These are phyloP conservation scores for Scaptodrosophila latifasciaeformis DNA, from an alignment of 2,888 invertebrate genomes.

Conservation along the genomic window DNA sequence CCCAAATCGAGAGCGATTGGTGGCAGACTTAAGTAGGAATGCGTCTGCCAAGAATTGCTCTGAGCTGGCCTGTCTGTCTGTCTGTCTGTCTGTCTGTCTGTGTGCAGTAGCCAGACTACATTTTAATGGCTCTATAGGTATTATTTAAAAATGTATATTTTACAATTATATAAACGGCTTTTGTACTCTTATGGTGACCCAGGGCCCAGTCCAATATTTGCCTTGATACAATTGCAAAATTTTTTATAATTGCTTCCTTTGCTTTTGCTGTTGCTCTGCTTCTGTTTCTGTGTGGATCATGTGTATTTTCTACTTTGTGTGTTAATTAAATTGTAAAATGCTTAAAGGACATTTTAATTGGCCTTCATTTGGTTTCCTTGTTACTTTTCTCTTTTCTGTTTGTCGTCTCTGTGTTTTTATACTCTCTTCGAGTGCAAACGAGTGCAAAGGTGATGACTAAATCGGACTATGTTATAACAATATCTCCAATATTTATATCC, in stretches of 20 bases:
- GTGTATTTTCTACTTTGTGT: conserved; percentile 33
- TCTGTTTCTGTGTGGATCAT: not conserved
- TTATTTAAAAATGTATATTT: conserved; percentile 68
- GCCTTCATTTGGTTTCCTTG: conserved; percentile 32
- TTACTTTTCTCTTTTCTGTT: not conserved
- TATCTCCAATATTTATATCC: no score
- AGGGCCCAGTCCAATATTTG: conserved; percentile 4
- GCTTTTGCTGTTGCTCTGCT: not conserved
- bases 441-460: no score
- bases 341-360: conserved; percentile 65
- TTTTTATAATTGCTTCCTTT: conserved; percentile 8
- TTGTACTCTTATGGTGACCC: conserved; percentile 41
- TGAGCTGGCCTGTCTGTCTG: not conserved
- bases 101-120: conserved; percentile 40
- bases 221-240: no score
- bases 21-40: not conserved
- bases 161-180: conserved; percentile 65
- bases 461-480: no score
- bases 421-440: no score
- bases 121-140: conserved; percentile 61
- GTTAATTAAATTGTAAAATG: conserved; percentile 64
- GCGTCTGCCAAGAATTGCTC: conserved; percentile 15
- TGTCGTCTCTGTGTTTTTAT: no score
- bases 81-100: not conserved
- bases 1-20: not conserved